Evolutionary conservation across 2,888 invertebrate genomes (phyloP).

Genomic region (Melieria omissa): DNA sequence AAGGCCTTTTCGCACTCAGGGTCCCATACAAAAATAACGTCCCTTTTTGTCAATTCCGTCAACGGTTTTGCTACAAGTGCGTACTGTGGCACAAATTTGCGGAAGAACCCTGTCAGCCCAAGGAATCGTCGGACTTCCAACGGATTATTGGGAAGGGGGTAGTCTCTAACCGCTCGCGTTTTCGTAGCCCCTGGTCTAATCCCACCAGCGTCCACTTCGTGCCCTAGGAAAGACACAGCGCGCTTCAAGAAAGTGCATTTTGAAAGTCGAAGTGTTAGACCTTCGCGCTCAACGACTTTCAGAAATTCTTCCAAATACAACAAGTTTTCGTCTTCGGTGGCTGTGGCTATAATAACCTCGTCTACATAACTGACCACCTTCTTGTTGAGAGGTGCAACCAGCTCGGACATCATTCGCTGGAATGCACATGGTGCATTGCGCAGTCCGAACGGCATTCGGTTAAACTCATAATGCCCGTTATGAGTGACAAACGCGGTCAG

Average conservation of each 20-base stretch:
- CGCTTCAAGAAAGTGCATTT: conserved; percentile 48
- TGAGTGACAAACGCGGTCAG: conserved; percentile 56
- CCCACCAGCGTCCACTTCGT: conserved; percentile 38
- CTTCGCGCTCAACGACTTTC: conserved; percentile 28
- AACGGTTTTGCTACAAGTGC: conserved; percentile 48
- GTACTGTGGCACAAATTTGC: conserved; percentile 51
- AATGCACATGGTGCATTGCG: conserved; percentile 60
- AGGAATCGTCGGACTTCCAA: conserved; percentile 52
- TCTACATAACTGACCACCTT: conserved; percentile 14
- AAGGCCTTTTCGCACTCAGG: conserved; percentile 34
- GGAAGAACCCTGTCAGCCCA: conserved; percentile 54
- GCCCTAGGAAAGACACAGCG: conserved; percentile 50
- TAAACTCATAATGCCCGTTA: conserved; percentile 57
- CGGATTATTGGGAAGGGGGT: conserved; percentile 46
- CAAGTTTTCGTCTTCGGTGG: conserved; percentile 6
- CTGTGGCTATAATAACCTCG: conserved; percentile 18
- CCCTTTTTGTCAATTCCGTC: conserved; percentile 41
- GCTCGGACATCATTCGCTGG: conserved; percentile 47
- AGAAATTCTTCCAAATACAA: conserved; percentile 14
- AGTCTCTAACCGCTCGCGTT: conserved; percentile 47
- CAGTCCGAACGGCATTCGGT: conserved; percentile 62
- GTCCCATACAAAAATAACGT: conserved; percentile 36
- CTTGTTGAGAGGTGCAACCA: background rate
- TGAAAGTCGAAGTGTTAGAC: conserved; percentile 41
- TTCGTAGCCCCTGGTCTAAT: conserved; percentile 50